A percentile compares a stretch with the other conserved stretches of the same genome.
Conservation (phyloP, 2,888 invertebrate genomes). For the Drosophila barbarae region DNA sequence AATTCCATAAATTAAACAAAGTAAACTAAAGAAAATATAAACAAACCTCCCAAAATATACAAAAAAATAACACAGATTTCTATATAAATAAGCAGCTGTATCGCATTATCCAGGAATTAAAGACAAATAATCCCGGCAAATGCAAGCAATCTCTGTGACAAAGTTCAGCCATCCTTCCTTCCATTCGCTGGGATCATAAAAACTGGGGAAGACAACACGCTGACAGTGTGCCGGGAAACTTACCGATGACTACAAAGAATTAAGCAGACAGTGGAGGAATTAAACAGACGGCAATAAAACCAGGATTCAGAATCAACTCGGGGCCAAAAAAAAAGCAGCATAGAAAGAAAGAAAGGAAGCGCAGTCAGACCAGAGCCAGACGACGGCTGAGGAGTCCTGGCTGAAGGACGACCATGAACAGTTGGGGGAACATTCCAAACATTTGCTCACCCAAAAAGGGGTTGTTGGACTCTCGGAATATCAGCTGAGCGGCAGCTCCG, state of each 20-base stretch:
- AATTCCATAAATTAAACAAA: neutral
- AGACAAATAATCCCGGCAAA: slow-evolving; percentile 11
- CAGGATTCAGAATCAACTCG: slow-evolving; percentile 33
- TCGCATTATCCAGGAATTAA: slow-evolving; percentile 1
- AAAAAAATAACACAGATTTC: neutral
- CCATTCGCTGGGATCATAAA: slow-evolving; percentile 31
- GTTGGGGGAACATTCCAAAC: slow-evolving; percentile 35
- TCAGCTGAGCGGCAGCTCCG: slow-evolving; percentile 56
- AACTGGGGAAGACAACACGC: slow-evolving; percentile 17
- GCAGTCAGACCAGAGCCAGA: slow-evolving; percentile 44
- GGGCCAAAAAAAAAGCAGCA: slow-evolving; percentile 11
- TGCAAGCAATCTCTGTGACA: slow-evolving; percentile 14
- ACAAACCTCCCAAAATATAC: neutral
- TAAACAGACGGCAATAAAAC: slow-evolving; percentile 42
- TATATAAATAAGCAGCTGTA: slow-evolving; percentile 5
- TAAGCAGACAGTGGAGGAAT: slow-evolving; percentile 41
- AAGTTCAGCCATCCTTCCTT: slow-evolving; percentile 16
- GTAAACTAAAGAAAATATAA: neutral
- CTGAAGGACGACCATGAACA: slow-evolving; percentile 2
- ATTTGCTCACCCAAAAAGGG: slow-evolving; percentile 50
- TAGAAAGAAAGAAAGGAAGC: slow-evolving; percentile 1
- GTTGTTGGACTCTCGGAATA: slow-evolving; percentile 66
- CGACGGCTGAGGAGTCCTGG: slow-evolving; percentile 37
- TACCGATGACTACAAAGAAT: slow-evolving; percentile 39
- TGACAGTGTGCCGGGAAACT: slow-evolving; percentile 28